Evolutionary conservation across 2,888 invertebrate genomes (phyloP).

Genomic region (Congeria kusceri): DNA sequence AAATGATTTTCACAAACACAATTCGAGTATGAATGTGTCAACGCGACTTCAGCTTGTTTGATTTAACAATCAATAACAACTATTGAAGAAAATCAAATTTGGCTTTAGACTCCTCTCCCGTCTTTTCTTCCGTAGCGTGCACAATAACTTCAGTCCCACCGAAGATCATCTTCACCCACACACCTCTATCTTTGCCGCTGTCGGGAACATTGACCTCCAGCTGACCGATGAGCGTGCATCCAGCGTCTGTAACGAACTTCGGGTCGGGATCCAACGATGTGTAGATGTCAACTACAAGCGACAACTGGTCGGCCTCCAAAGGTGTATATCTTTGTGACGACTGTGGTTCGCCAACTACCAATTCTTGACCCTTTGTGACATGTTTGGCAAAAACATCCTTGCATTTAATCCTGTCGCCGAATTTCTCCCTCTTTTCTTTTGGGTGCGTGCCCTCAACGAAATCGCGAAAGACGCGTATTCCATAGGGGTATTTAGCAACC

Average conservation of each 20-base stretch:
- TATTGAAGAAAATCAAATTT: constrained; percentile 48
- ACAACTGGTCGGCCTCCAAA: constrained; percentile 52
- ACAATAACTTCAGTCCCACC: constrained; percentile 70
- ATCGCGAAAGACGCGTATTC: constrained; percentile 51
- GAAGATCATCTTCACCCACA: constrained; percentile 61
- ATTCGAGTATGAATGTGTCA: too few species aligned
- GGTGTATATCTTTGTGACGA: constrained; percentile 58
- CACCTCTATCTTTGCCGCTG: constrained; percentile 57
- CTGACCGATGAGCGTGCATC: constrained; percentile 60
- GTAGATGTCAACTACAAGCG: constrained; percentile 60
- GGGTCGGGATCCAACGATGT: constrained; percentile 58
- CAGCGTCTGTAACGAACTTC: constrained; percentile 55
- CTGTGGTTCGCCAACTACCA: constrained; percentile 57
- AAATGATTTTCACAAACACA: too few species aligned
- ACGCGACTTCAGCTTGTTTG: too few species aligned
- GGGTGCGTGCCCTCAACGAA: constrained; percentile 59
- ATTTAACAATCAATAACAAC: too few species aligned
- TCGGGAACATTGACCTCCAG: constrained; percentile 58
- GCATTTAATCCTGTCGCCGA: constrained; percentile 58
- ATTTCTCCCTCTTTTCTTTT: constrained; percentile 41
- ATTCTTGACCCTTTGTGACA: constrained; percentile 60
- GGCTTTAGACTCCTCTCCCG: constrained; percentile 46
- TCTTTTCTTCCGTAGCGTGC: constrained; percentile 55
- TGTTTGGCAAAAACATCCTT: constrained; percentile 63
- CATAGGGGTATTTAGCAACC: constrained; percentile 65